Conservation (phyloP, 2,113 vertebrate genomes). For the Suricata suricatta region DNA sequence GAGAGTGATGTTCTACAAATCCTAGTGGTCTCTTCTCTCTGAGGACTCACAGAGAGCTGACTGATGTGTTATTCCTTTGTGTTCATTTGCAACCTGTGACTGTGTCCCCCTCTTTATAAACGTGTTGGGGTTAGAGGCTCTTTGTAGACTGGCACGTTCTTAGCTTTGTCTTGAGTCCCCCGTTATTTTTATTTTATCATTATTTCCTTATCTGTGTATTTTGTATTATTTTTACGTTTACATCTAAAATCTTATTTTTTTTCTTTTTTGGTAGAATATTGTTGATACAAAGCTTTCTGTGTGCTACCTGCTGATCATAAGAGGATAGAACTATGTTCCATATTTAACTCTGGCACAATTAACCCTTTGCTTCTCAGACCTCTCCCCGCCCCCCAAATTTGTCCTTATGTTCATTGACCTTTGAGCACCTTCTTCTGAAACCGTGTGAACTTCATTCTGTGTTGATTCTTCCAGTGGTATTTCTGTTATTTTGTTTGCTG, state of each 20-base stretch:
- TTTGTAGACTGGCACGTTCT: background rate
- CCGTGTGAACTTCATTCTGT: background rate
- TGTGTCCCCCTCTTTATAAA: background rate
- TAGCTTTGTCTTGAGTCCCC: background rate
- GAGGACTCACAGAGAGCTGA: background rate
- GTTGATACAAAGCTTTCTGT: background rate
- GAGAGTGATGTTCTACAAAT: background rate
- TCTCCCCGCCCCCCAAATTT: background rate
- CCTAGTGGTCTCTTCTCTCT: background rate
- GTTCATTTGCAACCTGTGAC: background rate
- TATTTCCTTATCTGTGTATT: background rate
- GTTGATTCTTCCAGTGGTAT: background rate
- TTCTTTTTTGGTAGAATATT: background rate
- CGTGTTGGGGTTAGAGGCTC: background rate
- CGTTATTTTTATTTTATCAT: background rate
- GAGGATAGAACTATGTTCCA: background rate
- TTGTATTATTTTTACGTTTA: constrained; percentile 8
- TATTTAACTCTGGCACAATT: background rate
- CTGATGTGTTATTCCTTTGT: background rate
- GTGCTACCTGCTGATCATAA: background rate
- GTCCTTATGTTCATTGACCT: background rate
- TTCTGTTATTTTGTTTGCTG: background rate
- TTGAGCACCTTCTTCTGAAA: background rate
- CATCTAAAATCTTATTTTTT: background rate
- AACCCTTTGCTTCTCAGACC: background rate